Evolutionary conservation across 2,888 invertebrate genomes (phyloP).

Genomic region (Microctonus brassicae): DNA sequence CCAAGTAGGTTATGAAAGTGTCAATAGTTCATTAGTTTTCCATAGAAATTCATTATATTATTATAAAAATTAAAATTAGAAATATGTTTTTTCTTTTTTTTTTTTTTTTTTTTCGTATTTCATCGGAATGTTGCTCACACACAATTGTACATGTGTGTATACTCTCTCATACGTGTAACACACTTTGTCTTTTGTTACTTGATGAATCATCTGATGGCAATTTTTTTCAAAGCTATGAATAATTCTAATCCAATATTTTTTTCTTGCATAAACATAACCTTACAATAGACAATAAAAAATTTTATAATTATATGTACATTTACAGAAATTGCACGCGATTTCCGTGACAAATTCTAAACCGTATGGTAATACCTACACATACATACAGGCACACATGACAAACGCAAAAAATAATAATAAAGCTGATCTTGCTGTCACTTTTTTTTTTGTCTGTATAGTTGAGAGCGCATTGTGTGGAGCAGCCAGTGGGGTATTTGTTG

Average conservation of each 20-base stretch:
- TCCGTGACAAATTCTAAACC: background rate
- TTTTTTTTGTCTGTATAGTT: background rate
- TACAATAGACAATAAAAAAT: too few species aligned
- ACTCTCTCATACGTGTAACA: too few species aligned
- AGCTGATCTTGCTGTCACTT: background rate
- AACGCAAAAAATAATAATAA: background rate
- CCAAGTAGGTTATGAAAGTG: too few species aligned
- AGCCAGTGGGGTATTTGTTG: background rate
- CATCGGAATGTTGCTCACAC: background rate
- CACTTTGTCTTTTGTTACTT: background rate
- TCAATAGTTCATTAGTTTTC: too few species aligned
- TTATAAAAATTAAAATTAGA: too few species aligned
- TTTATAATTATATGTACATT: too few species aligned
- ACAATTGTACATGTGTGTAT: background rate
- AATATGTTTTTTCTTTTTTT: too few species aligned
- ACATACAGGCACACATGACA: background rate
- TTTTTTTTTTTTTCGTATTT: too few species aligned
- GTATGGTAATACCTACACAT: background rate
- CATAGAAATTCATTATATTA: too few species aligned
- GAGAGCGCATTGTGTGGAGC: background rate
- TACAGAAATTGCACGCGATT: background rate
- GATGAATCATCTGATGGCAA: background rate
- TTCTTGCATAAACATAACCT: too few species aligned
- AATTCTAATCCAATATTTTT: too few species aligned
- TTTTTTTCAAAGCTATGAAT: background rate